Base-by-base conservation (phyloP, 1,140 invertebrate genomes). In the Cherax quadricarinatus region DNA sequence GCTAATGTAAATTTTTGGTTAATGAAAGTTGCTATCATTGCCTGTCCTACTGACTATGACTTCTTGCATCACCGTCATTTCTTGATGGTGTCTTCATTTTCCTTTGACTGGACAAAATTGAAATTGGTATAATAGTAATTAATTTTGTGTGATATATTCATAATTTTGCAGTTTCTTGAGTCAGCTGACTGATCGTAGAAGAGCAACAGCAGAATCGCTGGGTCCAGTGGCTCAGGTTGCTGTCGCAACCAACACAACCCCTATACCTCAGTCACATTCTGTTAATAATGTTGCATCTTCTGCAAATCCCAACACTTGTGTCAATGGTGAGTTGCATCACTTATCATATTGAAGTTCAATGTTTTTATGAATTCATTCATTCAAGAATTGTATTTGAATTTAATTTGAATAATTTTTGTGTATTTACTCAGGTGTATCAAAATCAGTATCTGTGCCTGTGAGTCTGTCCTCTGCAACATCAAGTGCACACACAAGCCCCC, bases 121-220 rank as follows among this genome's bases (percentile, higher is more conserved):
- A 57, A 1, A 6, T 1, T 10, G 9, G 9, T 57, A 10, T 57
- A 57, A 57, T 57, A 57, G 53, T 1, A 57, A 57, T 1, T 57
- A 57, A 57, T 57, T 57, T 57, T 57, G 14, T 0, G 9, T 14
- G 14, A 57, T 14, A 57, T 10, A 57, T 57, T 57, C 9, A 57
- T 14, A 57, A 57, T 57, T 57, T 93, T 88, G 6, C 81, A 93
- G 95, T 94, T 98, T 98, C 95, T 94, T 98, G 82, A 97, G 98
- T 84, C 96, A 96, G 93, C 95, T 98, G 78, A 96, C 96, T 21
- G 97, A 97, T 94, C 97, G 96, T 93, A 95, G 97, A 91, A 95
- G 97, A 86, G 96, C 97, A 94, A 96, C 96, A 41, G 97, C 97
- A 9, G 97, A 97, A 81, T 80, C 94, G 93, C 70, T 95, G 96